A percentile compares a stretch with the other conserved stretches of the same genome.
Conservation (phyloP, 1,140 invertebrate species). For the Camponotus floridanus region DNA sequence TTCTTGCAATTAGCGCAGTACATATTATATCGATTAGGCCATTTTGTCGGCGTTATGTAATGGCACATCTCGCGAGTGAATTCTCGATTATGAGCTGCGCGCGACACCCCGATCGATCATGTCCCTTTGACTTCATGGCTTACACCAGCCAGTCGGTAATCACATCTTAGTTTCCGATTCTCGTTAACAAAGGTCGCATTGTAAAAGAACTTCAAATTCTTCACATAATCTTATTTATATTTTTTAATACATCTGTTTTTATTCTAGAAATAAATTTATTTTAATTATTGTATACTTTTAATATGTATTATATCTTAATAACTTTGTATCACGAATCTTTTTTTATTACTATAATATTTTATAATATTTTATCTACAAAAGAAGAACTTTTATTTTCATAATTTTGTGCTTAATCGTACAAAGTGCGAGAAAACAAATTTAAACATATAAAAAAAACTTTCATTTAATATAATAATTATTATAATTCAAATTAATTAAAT, state of each 20-base stretch:
- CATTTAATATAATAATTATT: slow-evolving; percentile 11
- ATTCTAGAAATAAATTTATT: not conserved
- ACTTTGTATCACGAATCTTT: slow-evolving; percentile 1
- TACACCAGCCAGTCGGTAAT: slow-evolving; percentile 33
- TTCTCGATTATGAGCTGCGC: slow-evolving; percentile 5
- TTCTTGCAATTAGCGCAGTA: not conserved
- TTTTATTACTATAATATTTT: slow-evolving; percentile 44
- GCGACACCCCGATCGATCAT: slow-evolving; percentile 27
- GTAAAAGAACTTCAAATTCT: not conserved
- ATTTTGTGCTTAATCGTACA: not conserved
- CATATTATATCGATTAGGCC: slow-evolving; percentile 40
- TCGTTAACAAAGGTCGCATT: not conserved
- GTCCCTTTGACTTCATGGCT: slow-evolving; percentile 34
- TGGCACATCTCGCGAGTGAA: slow-evolving; percentile 13
- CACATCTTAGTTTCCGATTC: not conserved
- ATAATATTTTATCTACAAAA: not conserved
- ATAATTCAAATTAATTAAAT: not conserved
- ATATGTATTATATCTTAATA: not conserved
- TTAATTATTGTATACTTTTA: not conserved
- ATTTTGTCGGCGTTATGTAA: slow-evolving; percentile 53
- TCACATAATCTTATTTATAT: not conserved
- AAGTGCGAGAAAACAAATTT: not conserved
- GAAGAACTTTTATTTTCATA: not conserved
- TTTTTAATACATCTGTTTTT: not conserved
- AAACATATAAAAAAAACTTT: not conserved